Conservation (phyloP, 1,140 invertebrate genomes). For the Drosophila yakuba region DNA sequence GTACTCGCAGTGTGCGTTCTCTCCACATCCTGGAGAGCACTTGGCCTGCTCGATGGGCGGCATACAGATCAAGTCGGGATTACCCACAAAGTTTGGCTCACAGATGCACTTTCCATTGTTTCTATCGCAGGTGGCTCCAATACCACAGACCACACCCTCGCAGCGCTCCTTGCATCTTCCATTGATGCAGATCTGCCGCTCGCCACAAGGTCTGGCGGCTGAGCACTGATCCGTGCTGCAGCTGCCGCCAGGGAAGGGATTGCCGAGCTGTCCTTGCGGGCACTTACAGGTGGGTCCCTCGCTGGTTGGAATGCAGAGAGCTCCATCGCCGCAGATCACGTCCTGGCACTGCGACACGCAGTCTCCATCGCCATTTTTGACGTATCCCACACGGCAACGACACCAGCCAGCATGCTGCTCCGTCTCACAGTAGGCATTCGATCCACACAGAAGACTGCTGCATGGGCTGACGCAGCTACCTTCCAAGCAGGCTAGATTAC, state of each 20-base stretch:
- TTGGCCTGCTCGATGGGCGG: slow-evolving; percentile 92
- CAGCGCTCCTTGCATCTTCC: slow-evolving; percentile 94
- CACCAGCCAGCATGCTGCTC: slow-evolving; percentile 95
- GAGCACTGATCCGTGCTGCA: slow-evolving; percentile 93
- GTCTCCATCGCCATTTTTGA: slow-evolving; percentile 90
- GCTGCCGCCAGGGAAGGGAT: slow-evolving; percentile 94
- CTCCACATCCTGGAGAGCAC: slow-evolving; percentile 92
- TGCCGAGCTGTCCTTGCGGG: slow-evolving; percentile 92
- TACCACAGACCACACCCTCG: slow-evolving; percentile 92
- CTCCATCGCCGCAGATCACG: slow-evolving; percentile 92
- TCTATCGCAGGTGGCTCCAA: slow-evolving; percentile 92
- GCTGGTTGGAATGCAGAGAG: slow-evolving; percentile 94
- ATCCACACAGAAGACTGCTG: slow-evolving; percentile 90
- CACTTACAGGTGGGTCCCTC: slow-evolving; percentile 95
- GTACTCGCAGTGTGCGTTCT: slow-evolving; percentile 95
- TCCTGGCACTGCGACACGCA: slow-evolving; percentile 93
- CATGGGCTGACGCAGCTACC: slow-evolving; percentile 93
- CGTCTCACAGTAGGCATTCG: slow-evolving; percentile 94
- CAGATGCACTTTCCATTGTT: slow-evolving; percentile 93
- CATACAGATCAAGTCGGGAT: slow-evolving; percentile 95
- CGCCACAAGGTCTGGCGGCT: slow-evolving; percentile 89
- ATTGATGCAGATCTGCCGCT: slow-evolving; percentile 92
- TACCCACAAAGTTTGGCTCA: slow-evolving; percentile 93
- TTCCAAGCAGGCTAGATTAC: slow-evolving; percentile 90
- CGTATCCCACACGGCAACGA: slow-evolving; percentile 92